Base-by-base conservation (phyloP, 2,888 invertebrate genomes). In the Dasysyrphus tricinctus region DNA sequence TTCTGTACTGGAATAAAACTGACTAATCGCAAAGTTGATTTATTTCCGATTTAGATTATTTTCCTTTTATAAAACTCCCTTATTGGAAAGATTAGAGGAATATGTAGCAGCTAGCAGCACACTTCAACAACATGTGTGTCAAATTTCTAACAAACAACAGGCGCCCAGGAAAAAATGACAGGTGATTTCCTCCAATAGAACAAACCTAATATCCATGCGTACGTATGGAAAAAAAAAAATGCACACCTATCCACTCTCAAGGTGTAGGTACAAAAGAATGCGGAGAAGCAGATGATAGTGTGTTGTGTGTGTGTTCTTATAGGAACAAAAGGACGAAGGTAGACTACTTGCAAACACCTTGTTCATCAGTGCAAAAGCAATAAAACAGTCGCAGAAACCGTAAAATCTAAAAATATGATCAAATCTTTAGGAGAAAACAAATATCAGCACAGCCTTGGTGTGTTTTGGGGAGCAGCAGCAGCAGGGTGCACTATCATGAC, bases 1-100 rank as follows among this genome's bases (percentile, higher is more conserved):
- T 80, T 77, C 1, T 1, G 24, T 24, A 24, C 80, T 81, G 77
- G 80, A 77, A 63, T 34, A 61, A 63, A n/a, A 54, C 80, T 80
- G 72, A 80, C 67, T 80, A 70, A 83, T 72, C 57, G 32, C 56
- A 8, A 29, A 24, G 39, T 37, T 69, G 69, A 54, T 54, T 54
- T 69, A 39, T 69, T 51, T 54, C 37, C 5, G 11, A 7, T 49
- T 16, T 1, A 16, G 47, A 14, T 19, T 47, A 12, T 49, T 49
- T 34, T 11, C 32, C 12, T 14, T 42, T 42, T 39, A 5, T 39
- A 4, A 12, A 51, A 19, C 19, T 39, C 59, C 39, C 37, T 39
- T 19, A 7, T 59, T 37, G 37, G 37, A 37, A 39, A 59, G 12
- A 37, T 44, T 6, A 47, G 47, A 1, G 8, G 8, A 16, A 8